A percentile compares a stretch with the other conserved stretches of the same genome.
phyloP scores from a whole-genome alignment of 2,113 vertebrate genomes.

The Acanthochromis polyacanthus region DNA sequence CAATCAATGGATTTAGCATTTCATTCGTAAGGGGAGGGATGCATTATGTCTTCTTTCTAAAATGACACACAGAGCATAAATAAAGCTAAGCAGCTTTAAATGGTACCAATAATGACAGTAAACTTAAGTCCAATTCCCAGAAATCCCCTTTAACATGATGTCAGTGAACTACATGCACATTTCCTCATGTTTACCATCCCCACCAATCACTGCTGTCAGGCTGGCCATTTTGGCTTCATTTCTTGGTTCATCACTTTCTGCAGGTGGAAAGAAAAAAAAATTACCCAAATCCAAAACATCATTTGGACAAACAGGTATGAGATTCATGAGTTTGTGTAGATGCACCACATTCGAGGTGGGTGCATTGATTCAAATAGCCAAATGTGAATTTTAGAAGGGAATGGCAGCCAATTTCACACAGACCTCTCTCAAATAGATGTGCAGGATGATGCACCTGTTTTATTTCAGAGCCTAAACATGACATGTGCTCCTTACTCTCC shows the following conservation, averaged over 20 bases:
- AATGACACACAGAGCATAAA: not conserved
- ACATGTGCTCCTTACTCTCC: not conserved
- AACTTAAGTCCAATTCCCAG: not conserved
- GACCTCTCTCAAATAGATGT: not conserved
- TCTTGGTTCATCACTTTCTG: not conserved
- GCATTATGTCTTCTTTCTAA: not conserved
- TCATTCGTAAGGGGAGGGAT: not conserved
- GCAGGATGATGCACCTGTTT: slow-evolving; percentile 23
- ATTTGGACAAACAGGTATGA: slow-evolving; percentile 22
- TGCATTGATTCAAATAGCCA: slow-evolving; percentile 20
- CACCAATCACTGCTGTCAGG: not conserved
- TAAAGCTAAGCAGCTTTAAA: slow-evolving; percentile 5
- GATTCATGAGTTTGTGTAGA: slow-evolving; percentile 4
- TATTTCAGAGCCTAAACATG: slow-evolving; percentile 23
- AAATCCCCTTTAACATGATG: not conserved
- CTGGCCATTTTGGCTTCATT: not conserved
- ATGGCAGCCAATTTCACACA: slow-evolving; percentile 8
- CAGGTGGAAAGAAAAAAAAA: slow-evolving; percentile 6
- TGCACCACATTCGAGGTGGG: not conserved
- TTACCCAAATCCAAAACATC: not conserved
- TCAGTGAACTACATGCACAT: slow-evolving; percentile 12
- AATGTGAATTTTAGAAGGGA: slow-evolving; percentile 6
- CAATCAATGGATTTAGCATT: not conserved
- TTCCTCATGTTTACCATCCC: too few relatives aligned
- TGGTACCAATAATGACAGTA: not conserved